Conservation (phyloP, 2,797 vertebrate genomes). For the Oreonectes daqikongensis region DNA sequence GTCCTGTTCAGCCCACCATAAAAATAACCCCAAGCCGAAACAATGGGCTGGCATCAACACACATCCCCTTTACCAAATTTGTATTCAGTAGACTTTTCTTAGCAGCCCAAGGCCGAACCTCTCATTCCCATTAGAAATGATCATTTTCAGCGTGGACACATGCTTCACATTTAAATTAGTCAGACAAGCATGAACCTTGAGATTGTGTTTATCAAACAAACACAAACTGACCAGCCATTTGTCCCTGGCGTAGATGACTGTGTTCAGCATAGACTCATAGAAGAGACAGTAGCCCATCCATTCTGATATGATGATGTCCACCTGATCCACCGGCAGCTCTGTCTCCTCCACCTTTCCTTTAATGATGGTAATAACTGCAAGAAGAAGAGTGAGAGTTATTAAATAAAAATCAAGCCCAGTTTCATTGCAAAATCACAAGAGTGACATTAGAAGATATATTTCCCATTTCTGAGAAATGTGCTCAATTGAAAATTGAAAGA, state of each 20-base stretch:
- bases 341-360: slow-evolving; percentile 98
- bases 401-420: no score
- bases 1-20: slow-evolving; percentile 8
- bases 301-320: slow-evolving; percentile 97
- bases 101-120: slow-evolving; percentile 52
- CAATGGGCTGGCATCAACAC: slow-evolving; percentile 16
- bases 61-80: slow-evolving; percentile 71
- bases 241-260: slow-evolving; percentile 95
- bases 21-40: slow-evolving; percentile 6
- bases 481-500: no score
- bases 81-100: slow-evolving; percentile 62
- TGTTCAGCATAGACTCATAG: slow-evolving; percentile 98
- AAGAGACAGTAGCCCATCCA: slow-evolving; percentile 99
- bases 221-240: slow-evolving; percentile 89
- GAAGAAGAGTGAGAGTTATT: background rate
- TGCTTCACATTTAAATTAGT: slow-evolving; percentile 39
- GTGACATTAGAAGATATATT: no score
- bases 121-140: slow-evolving; percentile 47
- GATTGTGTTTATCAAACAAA: background rate
- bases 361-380: slow-evolving; percentile 95
- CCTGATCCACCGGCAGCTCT: slow-evolving; percentile 92
- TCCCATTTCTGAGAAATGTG: no score
- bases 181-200: slow-evolving; percentile 20
- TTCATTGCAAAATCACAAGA: background rate
- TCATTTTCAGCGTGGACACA: slow-evolving; percentile 11